Evolutionary conservation across 2,888 invertebrate genomes (phyloP), one percentile per base, ranked within the genome.

Genomic region (Halictus quadricinctus): DNA sequence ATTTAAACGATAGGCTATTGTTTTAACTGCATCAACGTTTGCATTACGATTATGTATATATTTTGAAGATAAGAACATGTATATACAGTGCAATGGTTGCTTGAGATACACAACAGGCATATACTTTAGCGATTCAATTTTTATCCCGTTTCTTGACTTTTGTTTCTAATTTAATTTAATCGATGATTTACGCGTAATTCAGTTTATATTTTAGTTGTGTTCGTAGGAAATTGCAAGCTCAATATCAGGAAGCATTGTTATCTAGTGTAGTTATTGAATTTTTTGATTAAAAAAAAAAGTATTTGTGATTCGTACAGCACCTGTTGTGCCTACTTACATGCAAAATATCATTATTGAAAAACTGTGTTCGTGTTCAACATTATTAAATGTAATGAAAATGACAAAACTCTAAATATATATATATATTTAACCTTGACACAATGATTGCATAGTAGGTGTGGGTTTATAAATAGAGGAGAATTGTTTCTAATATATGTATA

Each of bases 291-390:
- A 54, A 25, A 70, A 82, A 43, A 70, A 12, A 83, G 81, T 76
- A 86, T 85, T 79, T 87, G 70, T 70, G 79, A 77, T 89, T 87
- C 85, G 75, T 90, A 90, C 89, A 90, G 91, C 89, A 92, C 91
- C 92, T 92, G 92, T 92, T 91, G 92, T 93, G 93, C 93, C 92
- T 93, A 93, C 89, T 92, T 91, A 90, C 91, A 91, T 85, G 87
- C 89, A 86, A 89, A 88, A 85, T 89, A 90, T 91, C 88, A 88
- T 90, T 90, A 87, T 86, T 64, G n/a, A 54, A 90, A 88, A 86
- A 48, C 74, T 89, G 87, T 89, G 88, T 90, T 88, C 88, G 83
- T 90, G 88, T 91, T 90, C 80, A 90, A 88, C 88, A 84, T 90
- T 88, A 84, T 87, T 85, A 86, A 88, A 90, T 81, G 84, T 77